A percentile compares a stretch with the other conserved stretches of the same genome.
Conservation (phyloP, 2,888 invertebrate genomes). For the Smittia sp. region DNA sequence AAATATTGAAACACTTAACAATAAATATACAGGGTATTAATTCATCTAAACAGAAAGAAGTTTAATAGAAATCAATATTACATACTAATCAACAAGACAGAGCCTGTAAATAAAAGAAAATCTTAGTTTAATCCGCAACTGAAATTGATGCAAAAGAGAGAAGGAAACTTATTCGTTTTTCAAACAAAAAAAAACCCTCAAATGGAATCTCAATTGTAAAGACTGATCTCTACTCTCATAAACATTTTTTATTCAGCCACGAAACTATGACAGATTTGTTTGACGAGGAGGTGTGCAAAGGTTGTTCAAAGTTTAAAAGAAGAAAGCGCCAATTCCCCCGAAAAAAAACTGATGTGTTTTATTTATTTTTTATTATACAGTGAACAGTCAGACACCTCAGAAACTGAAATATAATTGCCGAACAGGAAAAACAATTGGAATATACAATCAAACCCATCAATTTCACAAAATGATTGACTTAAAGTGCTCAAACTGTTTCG, state of each 20-base stretch:
- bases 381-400: not conserved
- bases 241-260: not conserved
- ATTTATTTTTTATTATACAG: not conserved
- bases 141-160: constrained; percentile 11
- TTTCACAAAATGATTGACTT: not conserved
- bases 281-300: not conserved
- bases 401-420: not conserved
- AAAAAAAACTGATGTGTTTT: not conserved
- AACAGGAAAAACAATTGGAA: not conserved
- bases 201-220: constrained; percentile 6
- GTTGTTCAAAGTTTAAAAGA: too few relatives aligned
- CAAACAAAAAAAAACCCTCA: not conserved
- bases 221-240: not conserved
- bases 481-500: constrained; percentile 10
- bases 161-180: not conserved
- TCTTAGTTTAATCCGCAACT: not conserved
- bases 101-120: not conserved
- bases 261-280: constrained; percentile 3
- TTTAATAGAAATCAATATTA: not conserved
- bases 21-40: constrained; percentile 18
- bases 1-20: constrained; percentile 3
- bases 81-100: not conserved
- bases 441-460: not conserved
- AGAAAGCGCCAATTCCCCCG: not conserved
- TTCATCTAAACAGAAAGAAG: not conserved